Evolutionary conservation across 1,140 invertebrate species (phyloP), one percentile per base, ranked within the genome.

Genomic region (Zelostemma sp.): DNA sequence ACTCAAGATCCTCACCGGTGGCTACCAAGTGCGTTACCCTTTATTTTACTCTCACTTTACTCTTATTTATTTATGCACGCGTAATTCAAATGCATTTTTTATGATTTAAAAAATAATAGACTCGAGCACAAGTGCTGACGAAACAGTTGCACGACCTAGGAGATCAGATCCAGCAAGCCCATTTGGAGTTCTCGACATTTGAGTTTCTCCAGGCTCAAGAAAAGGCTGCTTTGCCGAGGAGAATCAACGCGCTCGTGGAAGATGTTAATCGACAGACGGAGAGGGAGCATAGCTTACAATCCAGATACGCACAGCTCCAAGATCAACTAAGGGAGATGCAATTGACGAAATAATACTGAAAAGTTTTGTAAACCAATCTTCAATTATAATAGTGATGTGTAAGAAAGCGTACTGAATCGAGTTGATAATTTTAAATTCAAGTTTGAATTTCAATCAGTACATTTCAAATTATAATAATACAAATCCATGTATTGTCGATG

Each of bases 241-340:
- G 98, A 78, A 87, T 98, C 72, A 92, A 95, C 83, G 92, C 93
- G 1, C 78, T 99, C 18, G 93, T 93, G 51, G 96, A 98, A 78
- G 97, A 99, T 81, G 96, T 98, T 0, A 92, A 92, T 49, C 86
- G 95, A 53, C 97, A 99, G 86, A 93, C 92, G 53, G 93, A 97
- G 61, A 86, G 97, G 66, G 97, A 99, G 80, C 93, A 92, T 69
- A 88, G 89, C 53, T 85, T 99, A 25, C 98, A 99, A 85, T 88
- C 89, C 58, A 88, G 89, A 68, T 98, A 91, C 78, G 88, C 89
- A 11, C 88, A 93, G 68, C 84, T 97, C 0, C 88, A 91, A 74
- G 83, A 87, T 0, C 83, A 90, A 65, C 71, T 90, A 11, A 86
- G 88, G 65, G 86, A 89, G 43, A 60, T 71, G 15, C 43, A 38